These are phyloP conservation scores for Poecilia wingei DNA, from an alignment of 2,797 vertebrate species.

Conservation along the genomic window DNA sequence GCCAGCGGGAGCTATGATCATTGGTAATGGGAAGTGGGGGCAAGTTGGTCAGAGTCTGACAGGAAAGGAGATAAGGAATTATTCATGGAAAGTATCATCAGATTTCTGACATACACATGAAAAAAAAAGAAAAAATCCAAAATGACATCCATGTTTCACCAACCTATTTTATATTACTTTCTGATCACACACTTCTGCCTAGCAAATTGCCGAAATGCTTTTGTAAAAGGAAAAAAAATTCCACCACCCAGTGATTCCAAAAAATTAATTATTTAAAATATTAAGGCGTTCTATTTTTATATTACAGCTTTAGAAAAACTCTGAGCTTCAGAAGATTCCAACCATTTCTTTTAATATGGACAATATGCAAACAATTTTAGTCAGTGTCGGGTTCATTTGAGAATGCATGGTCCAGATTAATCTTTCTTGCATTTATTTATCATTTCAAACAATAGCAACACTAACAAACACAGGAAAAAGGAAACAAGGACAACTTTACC, in stretches of 20 bases:
- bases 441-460: background rate
- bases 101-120: background rate
- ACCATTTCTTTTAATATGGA: background rate
- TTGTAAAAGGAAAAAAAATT: background rate
- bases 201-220: background rate
- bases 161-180: background rate
- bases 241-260: background rate
- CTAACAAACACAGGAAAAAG: background rate
- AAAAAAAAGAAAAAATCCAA: conserved; percentile 1
- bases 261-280: background rate
- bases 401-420: background rate
- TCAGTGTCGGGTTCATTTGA: background rate
- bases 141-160: background rate
- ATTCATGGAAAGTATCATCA: conserved; percentile 22
- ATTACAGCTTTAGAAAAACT: background rate
- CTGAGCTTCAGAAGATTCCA: background rate
- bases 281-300: background rate
- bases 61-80: conserved; percentile 42
- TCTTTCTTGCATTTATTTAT: background rate
- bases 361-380: background rate
- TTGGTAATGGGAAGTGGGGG: conserved; percentile 42
- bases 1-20: conserved; percentile 60
- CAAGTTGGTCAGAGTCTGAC: conserved; percentile 37
- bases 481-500: background rate
- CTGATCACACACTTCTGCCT: background rate